Evolutionary conservation across 2,888 invertebrate species (phyloP), one percentile per base, ranked within the genome.

Genomic region (Sesia apiformis): DNA sequence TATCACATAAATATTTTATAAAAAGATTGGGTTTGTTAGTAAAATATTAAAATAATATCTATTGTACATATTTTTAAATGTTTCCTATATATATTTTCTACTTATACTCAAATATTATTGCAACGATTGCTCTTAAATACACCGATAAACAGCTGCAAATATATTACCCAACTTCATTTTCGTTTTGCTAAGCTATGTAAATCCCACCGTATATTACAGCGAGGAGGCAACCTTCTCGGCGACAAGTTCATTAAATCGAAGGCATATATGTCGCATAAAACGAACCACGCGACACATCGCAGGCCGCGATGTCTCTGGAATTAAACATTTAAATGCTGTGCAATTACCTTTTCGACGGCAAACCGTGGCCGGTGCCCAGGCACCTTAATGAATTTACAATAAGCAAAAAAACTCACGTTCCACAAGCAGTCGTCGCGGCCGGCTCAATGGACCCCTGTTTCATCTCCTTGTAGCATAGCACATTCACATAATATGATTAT

Each of bases 261-360:
- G 67, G 72, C 59, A 63, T 69, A 69, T 62, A 63, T 62, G 58
- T 55, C 67, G 70, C 76, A 78, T 78, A 78, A 77, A 76, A 77
- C 65, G 68, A 76, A 71, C 72, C 70, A 64, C 58, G 63, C 64
- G 68, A 73, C 73, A 74, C 71, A 69, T 73, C 68, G 68, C 64
- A 53, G 52, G 41, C 55, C 43, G 68, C 70, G 69, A 68, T 69
- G 67, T 72, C 72, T 72, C 69, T 66, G 69, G 67, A 76, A 74
- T 77, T 77, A 71, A 78, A 78, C 69, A 77, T 81, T 81, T 78
- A 79, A 81, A 79, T 71, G 67, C 69, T 70, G 64, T 70, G 64
- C 78, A 77, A 78, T 82, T 81, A 78, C 75, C 72, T 76, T 78
- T 78, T 77, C 69, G 73, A 71, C 73, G 72, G 74, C 68, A 78